These are phyloP conservation scores for Datnioides undecimradiatus DNA, from an alignment of 2,113 vertebrate species.

Conservation along the genomic window DNA sequence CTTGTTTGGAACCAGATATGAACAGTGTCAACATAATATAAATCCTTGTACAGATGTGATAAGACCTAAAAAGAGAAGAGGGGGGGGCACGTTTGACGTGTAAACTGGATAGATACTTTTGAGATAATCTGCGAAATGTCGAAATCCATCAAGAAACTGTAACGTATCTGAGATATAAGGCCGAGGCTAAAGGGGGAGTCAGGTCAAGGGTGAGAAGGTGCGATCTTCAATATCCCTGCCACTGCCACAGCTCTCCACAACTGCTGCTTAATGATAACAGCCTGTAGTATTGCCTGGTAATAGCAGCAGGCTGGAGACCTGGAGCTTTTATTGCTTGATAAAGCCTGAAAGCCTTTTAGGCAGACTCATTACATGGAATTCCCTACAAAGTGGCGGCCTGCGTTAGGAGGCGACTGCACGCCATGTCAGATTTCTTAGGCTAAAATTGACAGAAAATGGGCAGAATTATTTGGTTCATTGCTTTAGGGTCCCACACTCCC, in stretches of 20 bases:
- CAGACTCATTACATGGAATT: conserved; percentile 78
- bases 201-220: conserved; percentile 58
- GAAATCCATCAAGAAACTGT: conserved; percentile 55
- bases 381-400: conserved; percentile 72
- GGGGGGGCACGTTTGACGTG: conserved; percentile 9
- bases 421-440: conserved; percentile 75
- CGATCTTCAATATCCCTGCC: conserved; percentile 13
- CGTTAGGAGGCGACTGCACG: conserved; percentile 37
- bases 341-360: conserved; percentile 87
- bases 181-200: conserved; percentile 23
- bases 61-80: conserved; percentile 26
- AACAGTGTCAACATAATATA: conserved; percentile 39
- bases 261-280: conserved; percentile 66
- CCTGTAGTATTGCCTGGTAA: conserved; percentile 60
- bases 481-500: conserved; percentile 57
- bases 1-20: conserved; percentile 46
- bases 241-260: conserved; percentile 43
- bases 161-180: conserved; percentile 37
- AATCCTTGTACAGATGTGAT: conserved; percentile 42
- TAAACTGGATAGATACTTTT: conserved; percentile 40
- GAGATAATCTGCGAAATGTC: conserved; percentile 46
- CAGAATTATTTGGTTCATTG: conserved; percentile 76
- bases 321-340: conserved; percentile 86
- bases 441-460: conserved; percentile 77
- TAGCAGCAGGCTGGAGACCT: conserved; percentile 63